Evolutionary conservation across 2,797 vertebrate species (phyloP), one percentile per base, ranked within the genome.

Genomic region (Novumbra hubbsi): DNA sequence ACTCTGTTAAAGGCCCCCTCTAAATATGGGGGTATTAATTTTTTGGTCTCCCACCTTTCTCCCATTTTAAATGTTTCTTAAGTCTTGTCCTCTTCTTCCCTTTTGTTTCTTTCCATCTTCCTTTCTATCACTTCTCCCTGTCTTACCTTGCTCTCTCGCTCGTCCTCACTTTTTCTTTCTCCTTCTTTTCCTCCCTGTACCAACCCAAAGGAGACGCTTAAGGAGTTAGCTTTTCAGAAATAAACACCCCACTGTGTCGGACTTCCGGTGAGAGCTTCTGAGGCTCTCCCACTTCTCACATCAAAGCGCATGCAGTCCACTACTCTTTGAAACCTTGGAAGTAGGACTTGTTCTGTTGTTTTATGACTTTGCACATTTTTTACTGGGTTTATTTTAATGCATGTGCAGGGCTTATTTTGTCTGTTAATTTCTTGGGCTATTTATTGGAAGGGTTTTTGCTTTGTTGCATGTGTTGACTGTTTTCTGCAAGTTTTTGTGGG

Each of bases 191-290:
- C 64, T 73, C 57, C 60, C 73, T 30, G 80, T 78, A 80, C 76
- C 76, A 77, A 76, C 70, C 55, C 66, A 49, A 68, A 75, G 68
- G 52, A 70, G 64, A 64, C 73, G 73, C 76, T 89, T 83, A 86
- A 82, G 81, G 72, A 82, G 49, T 34, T 75, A 78, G 77, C 24
- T 78, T 77, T 84, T 73, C 80, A 70, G 77, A 87, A 86, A 82
- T 49, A 73, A 85, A 84, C 81, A 73, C 85, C 89, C 87, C 72
- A 71, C 77, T 84, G 86, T 66, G 86, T 80, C 73, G 49, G 81
- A 86, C 88, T 87, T 90, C 88, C 88, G 90, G 80, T 74, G 80
- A 87, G 85, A 85, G 79, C 70, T 78, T 27, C 49, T 21, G 16
- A 55, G 50, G 17, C 50, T 34, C 49, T 27, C 48, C 9, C 48